Evolutionary conservation across 2,113 vertebrate species (phyloP).

Genomic region (Carollia perspicillata): DNA sequence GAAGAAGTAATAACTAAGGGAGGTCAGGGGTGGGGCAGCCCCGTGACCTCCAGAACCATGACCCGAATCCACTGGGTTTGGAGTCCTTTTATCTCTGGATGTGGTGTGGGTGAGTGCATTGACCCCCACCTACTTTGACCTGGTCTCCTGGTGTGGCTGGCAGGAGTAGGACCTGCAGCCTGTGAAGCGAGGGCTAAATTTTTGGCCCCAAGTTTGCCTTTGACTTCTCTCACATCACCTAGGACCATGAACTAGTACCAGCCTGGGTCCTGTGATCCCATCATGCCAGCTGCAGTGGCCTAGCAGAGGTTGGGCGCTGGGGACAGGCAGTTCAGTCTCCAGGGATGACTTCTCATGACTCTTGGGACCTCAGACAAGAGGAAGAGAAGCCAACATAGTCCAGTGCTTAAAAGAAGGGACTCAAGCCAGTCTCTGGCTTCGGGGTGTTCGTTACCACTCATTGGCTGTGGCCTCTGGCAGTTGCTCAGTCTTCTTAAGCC

Average conservation of each 20-base stretch:
- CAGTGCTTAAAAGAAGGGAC: neutral
- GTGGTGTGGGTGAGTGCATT: accelerated
- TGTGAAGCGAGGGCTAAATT: neutral
- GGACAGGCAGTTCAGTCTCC: neutral
- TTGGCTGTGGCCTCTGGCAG: neutral
- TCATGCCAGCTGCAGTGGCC: neutral
- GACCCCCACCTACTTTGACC: neutral
- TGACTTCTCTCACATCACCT: neutral
- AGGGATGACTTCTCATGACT: neutral
- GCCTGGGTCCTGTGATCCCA: neutral
- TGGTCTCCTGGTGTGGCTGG: neutral
- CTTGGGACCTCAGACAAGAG: neutral
- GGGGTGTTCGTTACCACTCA: neutral
- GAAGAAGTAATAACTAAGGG: neutral
- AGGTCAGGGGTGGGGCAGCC: neutral
- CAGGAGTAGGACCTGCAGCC: neutral
- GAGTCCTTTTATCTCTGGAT: neutral
- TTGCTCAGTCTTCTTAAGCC: neutral
- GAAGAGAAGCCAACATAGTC: neutral
- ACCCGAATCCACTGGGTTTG: neutral
- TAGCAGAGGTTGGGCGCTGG: neutral
- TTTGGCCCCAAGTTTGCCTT: neutral
- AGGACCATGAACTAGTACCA: neutral
- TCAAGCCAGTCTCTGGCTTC: neutral
- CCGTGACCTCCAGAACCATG: neutral